Percentiles rank a stretch among this genome's conserved stretches.
Evolutionary conservation across 1,140 invertebrate genomes (phyloP).

Genomic region (Hetaerina americana): DNA sequence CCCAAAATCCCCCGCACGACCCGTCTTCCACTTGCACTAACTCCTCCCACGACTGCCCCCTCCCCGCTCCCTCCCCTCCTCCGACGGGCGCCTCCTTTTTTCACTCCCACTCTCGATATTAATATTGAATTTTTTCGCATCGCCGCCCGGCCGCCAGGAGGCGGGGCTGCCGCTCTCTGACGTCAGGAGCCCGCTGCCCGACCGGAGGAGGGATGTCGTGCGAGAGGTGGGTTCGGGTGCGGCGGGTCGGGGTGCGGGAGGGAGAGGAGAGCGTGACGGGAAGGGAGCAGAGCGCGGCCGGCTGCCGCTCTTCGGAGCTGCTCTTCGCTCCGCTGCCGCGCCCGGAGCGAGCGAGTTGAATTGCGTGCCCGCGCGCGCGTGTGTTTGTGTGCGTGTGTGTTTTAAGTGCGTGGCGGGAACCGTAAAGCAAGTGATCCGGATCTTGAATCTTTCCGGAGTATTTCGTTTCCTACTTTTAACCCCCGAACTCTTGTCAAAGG

Average conservation of each 20-base stretch:
- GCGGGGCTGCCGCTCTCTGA: conserved; percentile 17
- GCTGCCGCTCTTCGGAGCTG: neutral
- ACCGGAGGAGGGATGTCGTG: too few relatives aligned
- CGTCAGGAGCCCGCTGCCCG: too few relatives aligned
- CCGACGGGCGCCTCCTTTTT: too few relatives aligned
- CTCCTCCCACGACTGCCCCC: neutral
- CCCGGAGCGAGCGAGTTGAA: neutral
- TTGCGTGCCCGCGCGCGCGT: neutral
- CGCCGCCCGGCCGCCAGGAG: neutral
- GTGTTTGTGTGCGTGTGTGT: too few relatives aligned
- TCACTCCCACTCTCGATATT: conserved; percentile 26
- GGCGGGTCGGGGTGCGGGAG: neutral
- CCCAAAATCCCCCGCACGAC: neutral
- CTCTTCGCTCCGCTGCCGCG: neutral
- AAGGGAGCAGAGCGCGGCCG: neutral
- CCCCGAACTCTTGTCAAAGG: too few relatives aligned
- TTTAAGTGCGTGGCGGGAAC: too few relatives aligned
- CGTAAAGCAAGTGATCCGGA: too few relatives aligned
- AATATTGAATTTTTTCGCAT: conserved; percentile 29
- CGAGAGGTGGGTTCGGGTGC: too few relatives aligned
- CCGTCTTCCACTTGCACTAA: neutral
- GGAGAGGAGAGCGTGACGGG: neutral
- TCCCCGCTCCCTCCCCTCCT: too few relatives aligned
- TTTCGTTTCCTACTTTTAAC: too few relatives aligned
- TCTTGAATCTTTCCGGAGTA: too few relatives aligned